These are phyloP conservation scores for Euphydryas editha DNA, from an alignment of 2,888 invertebrate species.

Conservation along the genomic window DNA sequence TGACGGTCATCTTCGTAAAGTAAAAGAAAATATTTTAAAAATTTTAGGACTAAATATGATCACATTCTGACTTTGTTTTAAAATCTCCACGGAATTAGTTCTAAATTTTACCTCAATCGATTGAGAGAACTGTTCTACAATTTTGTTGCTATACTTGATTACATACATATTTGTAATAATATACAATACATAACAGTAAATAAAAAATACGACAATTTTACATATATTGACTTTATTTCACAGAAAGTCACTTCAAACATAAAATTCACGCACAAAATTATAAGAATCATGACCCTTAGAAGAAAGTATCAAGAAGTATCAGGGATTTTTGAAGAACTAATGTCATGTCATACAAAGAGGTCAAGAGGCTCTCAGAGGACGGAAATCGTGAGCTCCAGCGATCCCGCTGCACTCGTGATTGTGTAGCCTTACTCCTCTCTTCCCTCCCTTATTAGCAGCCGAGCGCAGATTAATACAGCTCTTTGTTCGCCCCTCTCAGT, in stretches of 20 bases:
- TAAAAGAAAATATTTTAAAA: too few species aligned
- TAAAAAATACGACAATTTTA: not conserved
- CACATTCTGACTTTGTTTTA: too few species aligned
- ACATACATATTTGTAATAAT: too few species aligned
- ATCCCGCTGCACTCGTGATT: slow-evolving; percentile 24
- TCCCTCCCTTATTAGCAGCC: slow-evolving; percentile 22
- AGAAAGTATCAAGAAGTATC: slow-evolving; percentile 15
- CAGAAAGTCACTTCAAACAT: not conserved
- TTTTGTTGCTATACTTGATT: too few species aligned
- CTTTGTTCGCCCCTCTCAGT: not conserved
- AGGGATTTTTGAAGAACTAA: slow-evolving; percentile 28
- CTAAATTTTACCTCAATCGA: too few species aligned
- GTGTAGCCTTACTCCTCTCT: slow-evolving; percentile 8
- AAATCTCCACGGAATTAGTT: too few species aligned
- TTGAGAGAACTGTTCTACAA: too few species aligned
- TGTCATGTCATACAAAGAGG: slow-evolving; percentile 35
- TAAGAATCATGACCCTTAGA: not conserved
- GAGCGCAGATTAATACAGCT: slow-evolving; percentile 5
- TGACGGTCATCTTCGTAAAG: too few species aligned
- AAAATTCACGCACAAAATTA: not conserved
- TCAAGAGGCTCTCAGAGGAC: slow-evolving; percentile 32
- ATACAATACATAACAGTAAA: not conserved
- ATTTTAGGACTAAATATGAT: too few species aligned
- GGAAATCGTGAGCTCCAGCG: slow-evolving; percentile 34
- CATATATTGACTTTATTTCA: not conserved